Evolutionary conservation across 2,113 vertebrate species (phyloP), one percentile per base, ranked within the genome.

Genomic region (Spea multiplicata): DNA sequence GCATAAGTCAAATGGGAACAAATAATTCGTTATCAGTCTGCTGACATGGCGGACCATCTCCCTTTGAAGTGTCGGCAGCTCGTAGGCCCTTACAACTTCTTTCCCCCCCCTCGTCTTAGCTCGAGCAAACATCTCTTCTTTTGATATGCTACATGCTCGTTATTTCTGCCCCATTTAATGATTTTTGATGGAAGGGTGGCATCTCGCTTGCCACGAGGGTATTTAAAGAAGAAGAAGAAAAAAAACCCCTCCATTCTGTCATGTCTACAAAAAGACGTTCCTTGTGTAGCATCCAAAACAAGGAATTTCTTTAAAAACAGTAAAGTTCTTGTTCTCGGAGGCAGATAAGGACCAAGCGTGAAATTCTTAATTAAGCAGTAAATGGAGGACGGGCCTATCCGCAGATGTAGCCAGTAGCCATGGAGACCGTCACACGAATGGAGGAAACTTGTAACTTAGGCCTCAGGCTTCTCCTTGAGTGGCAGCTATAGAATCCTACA

Each of bases 341-440:
- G 88, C 90, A 92, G 90, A 93, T 92, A 93, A 91, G 90, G 90
- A 83, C 88, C 90, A 89, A 94, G 93, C 92, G 87, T 94, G 92
- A 94, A 94, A 94, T 94, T 91, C 88, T 93, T 92, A 93, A 94
- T 94, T 94, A 94, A 92, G 92, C 92, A 93, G 92, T 92, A 92
- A 94, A 93, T 92, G 90, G 88, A 88, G 91, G 90, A 87, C 88
- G 84, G 30, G 91, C 90, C 91, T 93, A 91, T 94, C 92, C 93
- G 92, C 93, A 94, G 93, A 93, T 94, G 93, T 90, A 92, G 90
- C 88, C 89, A 82, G 91, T 92, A 91, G 90, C 84, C 90, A 92
- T 93, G 90, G 92, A 88, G 90, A 93, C 92, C 0, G 89, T 82
- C 89, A 89, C 91, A 93, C 89, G 91, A 76, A 89, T 87, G 83